Evolutionary conservation across 2,888 invertebrate genomes (phyloP).

Genomic region (Mesorhabditis spiculigera): DNA sequence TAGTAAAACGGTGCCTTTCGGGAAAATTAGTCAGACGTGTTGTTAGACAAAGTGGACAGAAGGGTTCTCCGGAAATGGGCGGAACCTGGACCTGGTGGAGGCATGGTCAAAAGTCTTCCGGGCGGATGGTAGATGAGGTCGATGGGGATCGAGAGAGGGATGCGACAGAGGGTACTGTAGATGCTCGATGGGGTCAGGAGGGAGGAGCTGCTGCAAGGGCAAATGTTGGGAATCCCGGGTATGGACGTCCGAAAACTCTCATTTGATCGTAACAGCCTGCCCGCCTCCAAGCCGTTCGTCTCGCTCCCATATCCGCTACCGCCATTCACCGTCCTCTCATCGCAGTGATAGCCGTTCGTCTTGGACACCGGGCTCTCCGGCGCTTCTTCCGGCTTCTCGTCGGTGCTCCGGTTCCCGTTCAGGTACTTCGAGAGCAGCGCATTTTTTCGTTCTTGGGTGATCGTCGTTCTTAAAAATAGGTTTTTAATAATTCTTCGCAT

Average conservation of each 20-base stretch:
- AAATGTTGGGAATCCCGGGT: too few relatives aligned
- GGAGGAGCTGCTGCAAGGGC: background rate
- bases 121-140: background rate
- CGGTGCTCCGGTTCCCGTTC: background rate
- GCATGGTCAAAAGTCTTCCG: background rate
- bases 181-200: background rate
- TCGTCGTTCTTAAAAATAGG: background rate
- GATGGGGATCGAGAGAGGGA: slow-evolving; percentile 5
- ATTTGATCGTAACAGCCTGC: too few relatives aligned
- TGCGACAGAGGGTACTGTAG: background rate
- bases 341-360: slow-evolving; percentile 1
- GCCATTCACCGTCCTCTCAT: background rate
- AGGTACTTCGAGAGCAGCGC: slow-evolving; percentile 1
- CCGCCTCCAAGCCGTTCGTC: slow-evolving; percentile 3
- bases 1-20: background rate
- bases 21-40: background rate
- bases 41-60: too few relatives aligned
- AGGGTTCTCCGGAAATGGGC: background rate
- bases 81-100: background rate
- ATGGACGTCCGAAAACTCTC: too few relatives aligned
- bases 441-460: background rate
- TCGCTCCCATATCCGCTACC: background rate
- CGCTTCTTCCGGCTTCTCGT: background rate
- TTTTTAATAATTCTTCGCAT: too few relatives aligned
- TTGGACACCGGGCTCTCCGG: background rate